A percentile compares a stretch with the other conserved stretches of the same genome.
Evolutionary conservation across 2,888 invertebrate species (phyloP).

Genomic region (Dyspetes luteomarginatus): DNA sequence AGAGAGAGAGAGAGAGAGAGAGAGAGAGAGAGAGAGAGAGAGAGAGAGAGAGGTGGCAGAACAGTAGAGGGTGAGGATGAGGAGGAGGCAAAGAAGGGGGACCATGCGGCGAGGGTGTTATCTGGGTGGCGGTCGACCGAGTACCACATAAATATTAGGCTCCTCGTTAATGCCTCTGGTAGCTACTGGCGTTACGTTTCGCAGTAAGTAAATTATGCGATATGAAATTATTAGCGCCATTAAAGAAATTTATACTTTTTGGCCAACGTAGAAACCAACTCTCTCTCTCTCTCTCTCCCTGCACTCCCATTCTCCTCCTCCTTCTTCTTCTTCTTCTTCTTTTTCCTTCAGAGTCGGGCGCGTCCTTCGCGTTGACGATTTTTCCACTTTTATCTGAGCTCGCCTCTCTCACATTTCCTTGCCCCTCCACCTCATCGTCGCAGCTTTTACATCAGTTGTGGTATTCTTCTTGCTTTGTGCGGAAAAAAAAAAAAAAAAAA

Average conservation of each 20-base stretch:
- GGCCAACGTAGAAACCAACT: constrained; percentile 66
- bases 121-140: constrained; percentile 82
- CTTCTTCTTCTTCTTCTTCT: constrained; percentile 17
- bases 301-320: constrained; percentile 50
- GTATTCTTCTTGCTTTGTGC: constrained; percentile 27
- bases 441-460: constrained; percentile 32
- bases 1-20: constrained; percentile 55
- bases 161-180: constrained; percentile 83
- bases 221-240: constrained; percentile 84
- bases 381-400: constrained; percentile 68
- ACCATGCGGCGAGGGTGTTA: constrained; percentile 79
- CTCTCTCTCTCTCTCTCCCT: constrained; percentile 64
- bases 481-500: no score
- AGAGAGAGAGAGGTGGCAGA: constrained; percentile 47
- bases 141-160: constrained; percentile 83
- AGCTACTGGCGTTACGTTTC: constrained; percentile 84
- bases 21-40: constrained; percentile 43
- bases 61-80: constrained; percentile 64
- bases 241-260: constrained; percentile 84
- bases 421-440: constrained; percentile 50
- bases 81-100: constrained; percentile 62
- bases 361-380: constrained; percentile 72
- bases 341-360: constrained; percentile 49
- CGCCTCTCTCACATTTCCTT: constrained; percentile 48
- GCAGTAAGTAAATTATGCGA: constrained; percentile 84